Base-by-base conservation (phyloP, 2,113 vertebrate species). In the Syngnathus typhle region DNA sequence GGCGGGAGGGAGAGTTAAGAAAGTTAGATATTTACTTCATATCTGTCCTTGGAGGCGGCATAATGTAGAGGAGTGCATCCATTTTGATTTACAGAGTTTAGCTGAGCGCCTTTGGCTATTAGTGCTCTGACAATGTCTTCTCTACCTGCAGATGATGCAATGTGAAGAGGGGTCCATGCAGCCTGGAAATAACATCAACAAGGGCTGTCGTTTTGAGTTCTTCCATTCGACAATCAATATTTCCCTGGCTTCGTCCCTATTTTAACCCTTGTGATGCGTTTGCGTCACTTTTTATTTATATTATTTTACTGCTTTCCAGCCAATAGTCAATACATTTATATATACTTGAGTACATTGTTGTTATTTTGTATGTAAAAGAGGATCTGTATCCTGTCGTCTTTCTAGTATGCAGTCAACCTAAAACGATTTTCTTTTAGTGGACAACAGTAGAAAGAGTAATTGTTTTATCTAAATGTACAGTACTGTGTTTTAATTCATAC, bases 1-100 rank as follows among this genome's bases (percentile, higher is more conserved):
- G 3, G 27, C 27, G 2, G 27, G 27, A 32, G 27, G 27, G 27
- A 3, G 1, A 16, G 32, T 16, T 8, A 52, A 21, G 3, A 10
- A 7, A 11, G 11, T 62, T 62, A 44, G 12, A 44, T 23, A 9
- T 7, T 39, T 88, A 96, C 96, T 94, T 96, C 95, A 62, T 95
- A 94, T 88, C 92, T 89, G 75, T 95, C 94, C 91, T 95, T 98
- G 4, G 97, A 99, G 46, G 96, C 94, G 1, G 97, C 97, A 19
- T 98, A 99, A 82, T 99, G 97, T 70, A 98, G 88, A 38, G 96
- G 92, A 0, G 96, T 98, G 71, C 96, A 98, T 74, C 97, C 94
- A 1, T 95, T 98, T 61, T 98, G 95, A 83, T 98, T 99, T 27
- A 93, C 87, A 27, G 92, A 91, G 16, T 99, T 98, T 39, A 98